These are phyloP conservation scores for Euplagia quadripunctaria DNA, from an alignment of 2,888 invertebrate species.

Conservation along the genomic window DNA sequence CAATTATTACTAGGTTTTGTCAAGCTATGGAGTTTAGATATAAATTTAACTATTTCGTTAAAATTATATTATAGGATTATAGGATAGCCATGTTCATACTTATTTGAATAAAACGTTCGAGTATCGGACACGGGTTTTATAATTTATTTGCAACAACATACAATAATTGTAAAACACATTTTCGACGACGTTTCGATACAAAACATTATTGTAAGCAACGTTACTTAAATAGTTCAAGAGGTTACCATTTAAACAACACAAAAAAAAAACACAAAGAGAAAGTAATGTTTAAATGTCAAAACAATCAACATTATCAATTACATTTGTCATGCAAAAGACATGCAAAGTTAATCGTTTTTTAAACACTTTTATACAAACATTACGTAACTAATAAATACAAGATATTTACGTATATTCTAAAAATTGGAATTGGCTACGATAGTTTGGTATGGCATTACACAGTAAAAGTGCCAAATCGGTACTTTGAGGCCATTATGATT, in stretches of 20 bases:
- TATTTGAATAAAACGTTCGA: neutral
- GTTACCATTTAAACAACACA: neutral
- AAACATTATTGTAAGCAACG: neutral
- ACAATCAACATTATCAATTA: conserved; percentile 23
- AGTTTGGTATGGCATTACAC: neutral
- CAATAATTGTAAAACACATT: neutral
- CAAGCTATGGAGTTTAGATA: too few species aligned
- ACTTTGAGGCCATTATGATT: neutral
- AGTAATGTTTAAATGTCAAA: conserved; percentile 21
- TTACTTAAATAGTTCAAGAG: neutral
- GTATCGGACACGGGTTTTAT: neutral
- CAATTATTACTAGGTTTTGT: too few species aligned
- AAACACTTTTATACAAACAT: neutral
- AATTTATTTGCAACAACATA: neutral
- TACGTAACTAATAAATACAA: neutral
- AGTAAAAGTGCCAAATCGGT: neutral
- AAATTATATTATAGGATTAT: too few species aligned
- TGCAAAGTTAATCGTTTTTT: conserved; percentile 22
- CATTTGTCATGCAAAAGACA: conserved; percentile 23
- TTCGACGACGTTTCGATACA: too few species aligned
- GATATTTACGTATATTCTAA: neutral
- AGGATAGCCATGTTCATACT: neutral
- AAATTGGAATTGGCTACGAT: neutral
- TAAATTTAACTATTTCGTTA: too few species aligned
- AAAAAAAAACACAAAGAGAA: conserved; percentile 17